phyloP scores from a whole-genome alignment of 2,888 invertebrate species.

The Spilarctia lutea region DNA sequence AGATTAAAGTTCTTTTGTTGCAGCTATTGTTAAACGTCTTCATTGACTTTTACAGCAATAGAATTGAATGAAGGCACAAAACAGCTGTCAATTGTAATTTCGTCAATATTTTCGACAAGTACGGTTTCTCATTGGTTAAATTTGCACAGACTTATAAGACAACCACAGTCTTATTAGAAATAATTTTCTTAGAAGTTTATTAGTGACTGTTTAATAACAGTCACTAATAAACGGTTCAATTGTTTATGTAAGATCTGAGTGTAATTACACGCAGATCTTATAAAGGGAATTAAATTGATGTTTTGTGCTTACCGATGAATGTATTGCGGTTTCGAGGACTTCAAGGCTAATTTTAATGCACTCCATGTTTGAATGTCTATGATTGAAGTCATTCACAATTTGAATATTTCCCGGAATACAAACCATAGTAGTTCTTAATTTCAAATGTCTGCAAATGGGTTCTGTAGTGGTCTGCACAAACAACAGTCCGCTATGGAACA shows the following conservation, averaged over 20 bases:
- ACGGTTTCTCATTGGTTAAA: not conserved
- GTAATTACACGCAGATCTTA: no score
- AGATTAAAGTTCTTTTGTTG: not conserved
- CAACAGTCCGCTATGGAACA: no score
- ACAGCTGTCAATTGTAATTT: not conserved
- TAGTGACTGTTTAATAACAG: no score
- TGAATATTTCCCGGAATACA: not conserved
- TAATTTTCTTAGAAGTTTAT: no score
- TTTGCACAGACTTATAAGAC: not conserved
- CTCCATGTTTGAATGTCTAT: not conserved
- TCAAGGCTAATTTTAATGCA: no score
- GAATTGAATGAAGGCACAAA: not conserved
- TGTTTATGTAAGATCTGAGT: no score
- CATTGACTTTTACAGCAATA: conserved; percentile 4
- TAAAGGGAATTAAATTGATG: no score
- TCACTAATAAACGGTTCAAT: no score
- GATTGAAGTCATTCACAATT: not conserved
- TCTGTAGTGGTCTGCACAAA: no score
- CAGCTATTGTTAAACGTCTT: not conserved
- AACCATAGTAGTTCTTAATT: not conserved
- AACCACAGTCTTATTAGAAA: not conserved
- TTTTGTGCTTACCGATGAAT: no score
- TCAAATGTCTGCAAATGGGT: no score
- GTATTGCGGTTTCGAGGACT: no score
- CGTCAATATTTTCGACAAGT: not conserved